Evolutionary conservation across 1,140 invertebrate genomes (phyloP), one percentile per base, ranked within the genome.

Genomic region (Parasteatoda tepidariorum): DNA sequence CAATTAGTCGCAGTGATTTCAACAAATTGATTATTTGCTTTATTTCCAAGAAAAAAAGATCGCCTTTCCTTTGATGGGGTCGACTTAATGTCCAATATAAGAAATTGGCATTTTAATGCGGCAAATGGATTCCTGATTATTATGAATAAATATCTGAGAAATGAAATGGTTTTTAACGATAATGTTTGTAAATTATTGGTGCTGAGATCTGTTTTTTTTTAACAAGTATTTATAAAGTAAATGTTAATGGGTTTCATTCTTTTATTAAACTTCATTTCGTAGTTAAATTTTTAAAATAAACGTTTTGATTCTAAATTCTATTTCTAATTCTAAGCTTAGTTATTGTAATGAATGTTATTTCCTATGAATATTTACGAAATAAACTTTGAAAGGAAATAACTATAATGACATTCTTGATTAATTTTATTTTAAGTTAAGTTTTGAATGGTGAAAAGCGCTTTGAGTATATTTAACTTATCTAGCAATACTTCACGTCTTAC

Each of bases 11-110:
- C 68, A 15, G 41, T 71, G 68, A 71, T 71, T 71, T 48, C 48
- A n/a, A 48, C 26, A 26, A 57, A 71, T 71, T 71, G 68, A 71
- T 71, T 71, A 71, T 71, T 71, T 71, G 48, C 34, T 71, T 71
- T 57, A 22, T 71, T 30, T 28, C 61, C 28, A 28, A 26, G 48
- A 7, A 22, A 38, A 71, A 38, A 48, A 48, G 68, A 71, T 71
- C 48, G 41, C 26, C 68, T 7, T 34, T 71, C 26, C 28, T 71
- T 71, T 41, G 31, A 31, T 34, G 34, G 4, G 22, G 22, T 11
- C 24, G 38, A 41, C 41, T 68, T 68, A 68, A 38, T 68, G 66
- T 24, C 66, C 66, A 68, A 38, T 38, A 68, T 38, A 68, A 41
- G 22, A 24, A 26, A 13, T 31, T 66, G n/a, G 33, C 31, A 31